phyloP scores from a whole-genome alignment of 2,888 invertebrate species.

The Reticulitermes lucifugus region DNA sequence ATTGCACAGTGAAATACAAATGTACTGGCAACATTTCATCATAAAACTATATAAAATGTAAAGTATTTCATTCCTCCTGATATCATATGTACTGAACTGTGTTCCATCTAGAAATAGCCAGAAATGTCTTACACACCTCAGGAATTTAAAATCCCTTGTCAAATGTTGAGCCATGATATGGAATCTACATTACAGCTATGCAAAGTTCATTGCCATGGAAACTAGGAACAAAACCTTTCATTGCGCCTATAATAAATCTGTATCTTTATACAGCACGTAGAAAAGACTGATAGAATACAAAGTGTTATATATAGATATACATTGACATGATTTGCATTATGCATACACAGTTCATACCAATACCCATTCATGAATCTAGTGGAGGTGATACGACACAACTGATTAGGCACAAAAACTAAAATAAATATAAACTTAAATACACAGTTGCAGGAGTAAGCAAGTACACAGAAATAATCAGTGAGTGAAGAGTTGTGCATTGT shows the following conservation, averaged over 20 bases:
- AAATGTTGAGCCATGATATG: conserved; percentile 38
- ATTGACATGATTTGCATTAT: not conserved
- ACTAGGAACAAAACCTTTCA: conserved; percentile 37
- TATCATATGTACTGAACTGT: conserved; percentile 11
- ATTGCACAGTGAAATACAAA: conserved; percentile 31
- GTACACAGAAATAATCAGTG: not conserved
- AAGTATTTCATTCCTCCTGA: not conserved
- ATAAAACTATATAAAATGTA: not conserved
- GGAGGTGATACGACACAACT: not conserved
- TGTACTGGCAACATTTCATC: conserved; percentile 31
- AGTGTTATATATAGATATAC: conserved; percentile 24
- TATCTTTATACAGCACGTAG: conserved; percentile 16
- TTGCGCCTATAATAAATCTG: conserved; percentile 33
- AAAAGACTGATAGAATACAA: conserved; percentile 20
- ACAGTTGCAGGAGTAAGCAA: not conserved
- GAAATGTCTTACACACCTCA: conserved; percentile 9
- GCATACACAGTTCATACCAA: conserved; percentile 21
- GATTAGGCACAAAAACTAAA: conserved; percentile 21
- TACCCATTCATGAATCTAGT: conserved; percentile 29
- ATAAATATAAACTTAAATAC: conserved; percentile 39
- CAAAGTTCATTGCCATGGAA: conserved; percentile 32
- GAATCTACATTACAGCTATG: conserved; percentile 2
- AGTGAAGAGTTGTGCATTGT: not conserved
- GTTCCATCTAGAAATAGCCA: not conserved
- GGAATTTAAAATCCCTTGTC: conserved; percentile 29